Percentiles rank a stretch among this genome's conserved stretches.
Evolutionary conservation across 1,140 invertebrate genomes (phyloP).

Genomic region (Probaryconus sp.): DNA sequence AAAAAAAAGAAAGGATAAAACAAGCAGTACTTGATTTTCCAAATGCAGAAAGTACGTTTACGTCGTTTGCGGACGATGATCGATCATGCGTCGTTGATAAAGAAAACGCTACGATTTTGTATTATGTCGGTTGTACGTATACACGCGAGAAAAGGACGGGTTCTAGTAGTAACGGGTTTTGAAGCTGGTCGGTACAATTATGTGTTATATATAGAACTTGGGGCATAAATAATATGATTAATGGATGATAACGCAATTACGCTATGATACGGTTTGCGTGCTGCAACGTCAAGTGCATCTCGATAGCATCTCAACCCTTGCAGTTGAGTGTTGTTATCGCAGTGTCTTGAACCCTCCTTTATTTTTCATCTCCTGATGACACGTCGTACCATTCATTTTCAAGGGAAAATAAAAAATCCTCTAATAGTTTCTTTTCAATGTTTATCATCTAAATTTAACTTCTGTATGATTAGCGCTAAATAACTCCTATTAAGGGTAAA

Average conservation of each 20-base stretch:
- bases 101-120: constrained; percentile 30
- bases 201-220: constrained; percentile 55
- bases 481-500: too few relatives aligned
- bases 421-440: constrained; percentile 31
- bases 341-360: constrained; percentile 24
- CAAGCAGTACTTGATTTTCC: constrained; percentile 18
- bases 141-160: constrained; percentile 29
- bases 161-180: constrained; percentile 46
- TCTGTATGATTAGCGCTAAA: background rate
- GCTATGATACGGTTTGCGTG: constrained; percentile 61
- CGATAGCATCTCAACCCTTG: constrained; percentile 38
- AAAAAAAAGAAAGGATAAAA: constrained; percentile 16
- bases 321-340: constrained; percentile 27
- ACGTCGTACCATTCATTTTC: constrained; percentile 41
- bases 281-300: constrained; percentile 30
- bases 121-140: constrained; percentile 13
- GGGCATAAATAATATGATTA: constrained; percentile 66
- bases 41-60: constrained; percentile 28
- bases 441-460: constrained; percentile 40
- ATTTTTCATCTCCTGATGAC: constrained; percentile 37
- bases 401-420: constrained; percentile 35
- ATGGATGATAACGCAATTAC: constrained; percentile 69
- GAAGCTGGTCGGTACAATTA: constrained; percentile 61
- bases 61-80: constrained; percentile 17
- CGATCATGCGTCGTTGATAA: constrained; percentile 38